Conservation (phyloP, 2,113 vertebrate species). For the Bubo scandiacus region DNA sequence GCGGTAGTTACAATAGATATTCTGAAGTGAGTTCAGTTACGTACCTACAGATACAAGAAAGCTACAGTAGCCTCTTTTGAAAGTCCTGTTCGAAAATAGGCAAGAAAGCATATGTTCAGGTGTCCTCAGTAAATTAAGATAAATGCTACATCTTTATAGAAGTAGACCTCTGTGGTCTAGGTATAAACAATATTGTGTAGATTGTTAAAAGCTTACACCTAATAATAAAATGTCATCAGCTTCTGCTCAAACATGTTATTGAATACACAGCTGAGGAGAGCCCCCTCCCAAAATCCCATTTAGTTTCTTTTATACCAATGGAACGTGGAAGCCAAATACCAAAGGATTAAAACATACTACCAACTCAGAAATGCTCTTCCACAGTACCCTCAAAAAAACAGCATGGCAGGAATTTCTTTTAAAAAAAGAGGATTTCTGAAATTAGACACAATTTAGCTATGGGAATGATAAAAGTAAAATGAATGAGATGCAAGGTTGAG, state of each 20-base stretch:
- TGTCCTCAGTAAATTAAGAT: background rate
- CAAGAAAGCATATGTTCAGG: background rate
- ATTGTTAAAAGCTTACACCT: background rate
- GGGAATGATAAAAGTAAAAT: background rate
- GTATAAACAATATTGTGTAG: background rate
- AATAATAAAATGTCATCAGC: background rate
- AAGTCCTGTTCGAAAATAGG: background rate
- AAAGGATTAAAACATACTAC: background rate
- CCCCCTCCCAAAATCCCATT: background rate
- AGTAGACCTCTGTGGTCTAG: background rate
- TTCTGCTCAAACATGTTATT: background rate
- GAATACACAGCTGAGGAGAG: background rate
- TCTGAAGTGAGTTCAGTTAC: background rate
- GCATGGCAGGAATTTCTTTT: background rate
- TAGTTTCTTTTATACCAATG: background rate
- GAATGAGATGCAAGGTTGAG: background rate
- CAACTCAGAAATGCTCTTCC: background rate
- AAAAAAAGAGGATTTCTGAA: background rate
- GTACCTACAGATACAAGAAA: background rate
- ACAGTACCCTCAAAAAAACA: background rate
- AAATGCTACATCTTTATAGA: background rate
- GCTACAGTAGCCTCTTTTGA: background rate
- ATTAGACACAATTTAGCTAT: background rate
- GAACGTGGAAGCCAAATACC: background rate
- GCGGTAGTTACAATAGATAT: background rate